Evolutionary conservation across 23 tunicate genomes (phyloP), one percentile per base, ranked within the genome.

Genomic region (Corella eumyota): DNA sequence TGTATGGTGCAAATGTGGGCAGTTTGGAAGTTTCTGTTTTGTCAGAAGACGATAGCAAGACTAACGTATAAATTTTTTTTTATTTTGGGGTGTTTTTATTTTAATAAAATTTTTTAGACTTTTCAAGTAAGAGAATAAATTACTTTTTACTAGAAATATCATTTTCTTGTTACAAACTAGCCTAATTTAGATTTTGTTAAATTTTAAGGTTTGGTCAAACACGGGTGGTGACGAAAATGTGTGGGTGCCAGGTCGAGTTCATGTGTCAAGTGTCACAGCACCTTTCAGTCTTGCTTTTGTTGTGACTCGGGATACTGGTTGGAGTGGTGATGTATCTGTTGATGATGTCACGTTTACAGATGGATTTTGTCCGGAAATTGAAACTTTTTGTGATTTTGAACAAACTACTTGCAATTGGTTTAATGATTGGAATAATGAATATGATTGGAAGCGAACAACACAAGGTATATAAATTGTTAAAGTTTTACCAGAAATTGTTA

Each of bases 1-100:
- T 79, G 88, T 88, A 65, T 56, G 96, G 96, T n/a, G 21, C 82
- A 3, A 80, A 88, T 58, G 72, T 88, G 30, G 96, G 96, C 4
- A 37, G 58, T 19, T 61, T 83, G 20, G 20, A 56, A 29, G 76
- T 76, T 4, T 30, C 58, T 9, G 60, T 36, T 1, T 32, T 29
- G 36, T 13, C 50, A 1, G 61, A 38, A 37, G 71, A 57, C 17
- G 60, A 56, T 22, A 57, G 54, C 28, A n/a, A 33, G 3, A 17
- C 19, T 20, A 63, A 66, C 45, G 82, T 74, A 38, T 38, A 25
- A 37, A 4, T 19, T 23, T 20, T 6, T 58, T 52, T 20, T 52
- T 17, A 7, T 52, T 13, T 15, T 52, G 6, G 24, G 6, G 21
- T 21, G 6, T 15, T 52, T 15, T 52, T 17, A 17, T 15, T 19